Evolutionary conservation across 2,888 invertebrate genomes (phyloP).

Genomic region (Petrolisthes cinctipes): DNA sequence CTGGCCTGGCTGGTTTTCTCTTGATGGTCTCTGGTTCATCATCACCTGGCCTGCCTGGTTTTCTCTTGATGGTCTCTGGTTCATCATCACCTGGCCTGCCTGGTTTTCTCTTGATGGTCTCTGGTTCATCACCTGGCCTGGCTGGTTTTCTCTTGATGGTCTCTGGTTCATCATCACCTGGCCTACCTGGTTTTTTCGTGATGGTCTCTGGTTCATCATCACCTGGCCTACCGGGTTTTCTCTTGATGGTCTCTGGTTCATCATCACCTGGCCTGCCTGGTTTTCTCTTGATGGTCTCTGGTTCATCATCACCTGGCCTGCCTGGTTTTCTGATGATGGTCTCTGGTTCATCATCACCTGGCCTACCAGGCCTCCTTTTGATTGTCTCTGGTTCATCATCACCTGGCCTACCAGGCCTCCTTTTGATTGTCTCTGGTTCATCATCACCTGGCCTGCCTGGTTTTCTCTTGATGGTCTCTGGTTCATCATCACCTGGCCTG

Average conservation of each 20-base stretch:
- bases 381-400: constrained; percentile 22
- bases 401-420: constrained; percentile 17
- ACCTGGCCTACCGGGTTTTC: not conserved
- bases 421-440: constrained; percentile 24
- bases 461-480: constrained; percentile 23
- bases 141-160: constrained; percentile 11
- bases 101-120: constrained; percentile 9
- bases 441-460: constrained; percentile 16
- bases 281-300: not conserved
- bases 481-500: constrained; percentile 4
- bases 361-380: not conserved
- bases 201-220: constrained; percentile 23
- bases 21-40: constrained; percentile 13
- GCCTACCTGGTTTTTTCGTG: constrained; percentile 9
- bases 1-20: constrained; percentile 4
- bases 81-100: constrained; percentile 1
- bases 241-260: constrained; percentile 13
- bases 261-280: constrained; percentile 17
- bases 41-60: not conserved
- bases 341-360: constrained; percentile 25
- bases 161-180: constrained; percentile 21
- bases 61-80: constrained; percentile 23
- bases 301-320: not conserved
- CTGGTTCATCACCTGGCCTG: not conserved
- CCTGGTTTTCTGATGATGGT: not conserved